phyloP scores from a whole-genome alignment of 2,797 vertebrate species.

The Microtus obscurus region DNA sequence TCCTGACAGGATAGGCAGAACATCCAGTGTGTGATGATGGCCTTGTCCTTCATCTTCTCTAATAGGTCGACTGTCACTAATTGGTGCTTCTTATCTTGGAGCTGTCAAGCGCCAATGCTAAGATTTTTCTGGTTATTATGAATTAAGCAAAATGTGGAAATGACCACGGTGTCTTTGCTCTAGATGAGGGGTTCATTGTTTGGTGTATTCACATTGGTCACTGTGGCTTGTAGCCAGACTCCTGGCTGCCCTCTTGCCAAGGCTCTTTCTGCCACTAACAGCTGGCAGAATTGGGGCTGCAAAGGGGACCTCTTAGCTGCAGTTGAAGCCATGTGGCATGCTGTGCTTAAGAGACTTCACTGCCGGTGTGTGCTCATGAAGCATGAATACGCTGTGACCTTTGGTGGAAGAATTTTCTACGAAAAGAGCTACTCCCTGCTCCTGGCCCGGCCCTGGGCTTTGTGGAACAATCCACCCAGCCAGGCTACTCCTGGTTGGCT shows the following conservation, averaged over 20 bases:
- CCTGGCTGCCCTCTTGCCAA: not conserved
- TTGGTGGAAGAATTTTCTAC: constrained; percentile 42
- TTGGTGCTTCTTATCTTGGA: not conserved
- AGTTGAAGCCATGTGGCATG: constrained; percentile 56
- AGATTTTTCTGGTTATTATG: not conserved
- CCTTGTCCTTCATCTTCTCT: not conserved
- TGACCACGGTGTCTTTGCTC: not conserved
- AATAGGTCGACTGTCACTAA: not conserved
- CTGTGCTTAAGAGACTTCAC: constrained; percentile 26
- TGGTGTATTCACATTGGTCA: not conserved
- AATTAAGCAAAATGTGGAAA: constrained; percentile 23
- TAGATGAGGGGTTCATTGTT: not conserved
- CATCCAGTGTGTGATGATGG: not conserved
- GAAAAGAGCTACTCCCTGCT: not conserved
- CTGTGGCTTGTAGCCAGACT: not conserved
- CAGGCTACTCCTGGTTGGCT: not conserved
- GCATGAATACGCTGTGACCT: constrained; percentile 62
- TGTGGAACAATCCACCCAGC: not conserved
- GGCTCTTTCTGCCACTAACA: not conserved
- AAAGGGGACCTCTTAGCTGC: constrained; percentile 55
- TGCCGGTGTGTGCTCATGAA: constrained; percentile 31
- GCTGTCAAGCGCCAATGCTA: not conserved
- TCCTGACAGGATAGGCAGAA: not conserved
- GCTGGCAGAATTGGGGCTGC: constrained; percentile 16
- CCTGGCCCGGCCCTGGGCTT: not conserved